Conservation (phyloP, 2,797 vertebrate species). For the Periophthalmus magnuspinnatus region DNA sequence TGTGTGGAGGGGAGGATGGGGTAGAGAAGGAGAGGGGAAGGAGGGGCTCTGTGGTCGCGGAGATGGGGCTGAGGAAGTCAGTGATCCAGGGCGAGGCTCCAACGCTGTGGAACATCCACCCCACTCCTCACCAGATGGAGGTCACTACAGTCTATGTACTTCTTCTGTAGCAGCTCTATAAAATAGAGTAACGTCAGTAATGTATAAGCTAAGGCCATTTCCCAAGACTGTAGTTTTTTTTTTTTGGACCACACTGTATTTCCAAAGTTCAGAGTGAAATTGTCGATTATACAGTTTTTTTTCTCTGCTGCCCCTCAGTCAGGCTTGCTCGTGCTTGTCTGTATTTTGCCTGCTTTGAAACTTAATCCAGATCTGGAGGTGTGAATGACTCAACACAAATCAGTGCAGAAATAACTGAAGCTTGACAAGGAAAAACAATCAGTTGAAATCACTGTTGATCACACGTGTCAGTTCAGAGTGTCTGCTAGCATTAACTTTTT, state of each 20-base stretch:
- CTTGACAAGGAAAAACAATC: constrained; percentile 58
- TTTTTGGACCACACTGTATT: background rate
- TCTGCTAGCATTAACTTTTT: background rate
- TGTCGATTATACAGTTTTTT: background rate
- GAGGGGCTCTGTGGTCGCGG: constrained; percentile 70
- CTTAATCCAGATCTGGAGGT: constrained; percentile 53
- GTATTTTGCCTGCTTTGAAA: constrained; percentile 64
- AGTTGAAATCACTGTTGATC: constrained; percentile 44
- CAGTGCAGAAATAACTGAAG: constrained; percentile 51
- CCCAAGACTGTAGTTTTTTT: too few species aligned
- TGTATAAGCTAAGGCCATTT: too few species aligned
- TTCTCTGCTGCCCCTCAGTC: background rate
- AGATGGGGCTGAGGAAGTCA: constrained; percentile 79
- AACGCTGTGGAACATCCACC: constrained; percentile 70
- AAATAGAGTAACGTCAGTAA: background rate
- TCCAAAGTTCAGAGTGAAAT: background rate
- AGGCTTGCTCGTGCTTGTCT: constrained; percentile 58
- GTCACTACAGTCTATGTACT: background rate
- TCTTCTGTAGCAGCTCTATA: background rate
- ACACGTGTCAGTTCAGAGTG: background rate
- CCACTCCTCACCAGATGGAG: constrained; percentile 41
- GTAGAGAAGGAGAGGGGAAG: constrained; percentile 13
- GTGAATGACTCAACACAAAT: constrained; percentile 42
- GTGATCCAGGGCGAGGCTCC: constrained; percentile 78
- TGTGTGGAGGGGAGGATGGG: constrained; percentile 62